Percentiles rank a stretch among this genome's conserved stretches.
These are phyloP conservation scores for Megaceryle alcyon DNA, from an alignment of 2,797 vertebrate species.

Conservation along the genomic window DNA sequence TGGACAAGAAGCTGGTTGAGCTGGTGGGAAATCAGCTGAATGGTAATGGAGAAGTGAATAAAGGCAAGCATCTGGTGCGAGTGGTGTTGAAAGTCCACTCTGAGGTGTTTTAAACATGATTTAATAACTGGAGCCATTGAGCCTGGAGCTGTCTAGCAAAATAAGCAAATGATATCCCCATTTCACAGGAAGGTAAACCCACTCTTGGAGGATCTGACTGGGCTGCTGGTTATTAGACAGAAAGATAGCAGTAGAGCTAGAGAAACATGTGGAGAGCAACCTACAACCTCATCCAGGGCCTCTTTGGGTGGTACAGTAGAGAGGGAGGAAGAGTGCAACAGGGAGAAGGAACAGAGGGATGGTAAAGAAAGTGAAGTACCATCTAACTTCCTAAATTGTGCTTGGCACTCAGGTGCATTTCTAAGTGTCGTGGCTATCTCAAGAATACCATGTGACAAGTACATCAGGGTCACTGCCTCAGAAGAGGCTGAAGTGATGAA, in stretches of 20 bases:
- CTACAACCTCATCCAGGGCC: not conserved
- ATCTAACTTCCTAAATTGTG: not conserved
- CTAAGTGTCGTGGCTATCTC: not conserved
- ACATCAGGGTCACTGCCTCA: not conserved
- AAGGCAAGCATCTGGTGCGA: not conserved
- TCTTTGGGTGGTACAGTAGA: not conserved
- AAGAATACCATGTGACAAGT: not conserved
- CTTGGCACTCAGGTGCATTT: not conserved
- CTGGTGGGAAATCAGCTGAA: not conserved
- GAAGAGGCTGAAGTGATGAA: conserved; percentile 42
- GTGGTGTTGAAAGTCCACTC: not conserved
- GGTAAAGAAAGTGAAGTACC: not conserved
- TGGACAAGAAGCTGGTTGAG: not conserved
- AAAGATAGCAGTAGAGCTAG: not conserved
- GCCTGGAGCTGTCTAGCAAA: not conserved
- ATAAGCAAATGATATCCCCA: not conserved
- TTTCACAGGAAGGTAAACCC: not conserved
- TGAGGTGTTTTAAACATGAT: not conserved
- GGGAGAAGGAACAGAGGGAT: not conserved
- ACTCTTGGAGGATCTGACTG: not conserved
- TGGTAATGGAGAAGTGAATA: not conserved
- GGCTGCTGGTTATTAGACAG: not conserved
- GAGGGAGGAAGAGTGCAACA: not conserved
- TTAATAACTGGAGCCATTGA: not conserved
- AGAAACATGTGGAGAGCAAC: not conserved